Evolutionary conservation across 2,113 vertebrate species (phyloP).

Genomic region (Solea solea): DNA sequence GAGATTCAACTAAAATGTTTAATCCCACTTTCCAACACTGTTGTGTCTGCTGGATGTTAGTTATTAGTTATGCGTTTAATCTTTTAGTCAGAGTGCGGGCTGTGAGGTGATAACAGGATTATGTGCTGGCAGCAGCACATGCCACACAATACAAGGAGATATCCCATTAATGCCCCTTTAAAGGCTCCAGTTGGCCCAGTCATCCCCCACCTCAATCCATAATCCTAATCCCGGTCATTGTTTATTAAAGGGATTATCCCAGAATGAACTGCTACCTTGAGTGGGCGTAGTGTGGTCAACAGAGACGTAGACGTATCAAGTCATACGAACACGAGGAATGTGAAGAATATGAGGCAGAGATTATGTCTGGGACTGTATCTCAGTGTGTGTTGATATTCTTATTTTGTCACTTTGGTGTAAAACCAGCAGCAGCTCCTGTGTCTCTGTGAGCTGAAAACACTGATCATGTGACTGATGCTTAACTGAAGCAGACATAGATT

Average conservation of each 20-base stretch:
- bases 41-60: too few species aligned
- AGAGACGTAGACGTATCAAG: neutral
- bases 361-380: too few species aligned
- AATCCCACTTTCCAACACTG: too few species aligned
- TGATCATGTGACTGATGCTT: too few species aligned
- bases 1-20: too few species aligned
- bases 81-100: neutral
- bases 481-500: too few species aligned
- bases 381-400: too few species aligned
- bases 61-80: too few species aligned
- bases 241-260: constrained; percentile 57
- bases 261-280: constrained; percentile 44
- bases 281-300: constrained; percentile 10
- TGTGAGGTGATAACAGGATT: constrained; percentile 34
- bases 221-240: constrained; percentile 49
- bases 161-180: constrained; percentile 29
- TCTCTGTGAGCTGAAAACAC: too few species aligned
- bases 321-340: neutral
- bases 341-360: too few species aligned
- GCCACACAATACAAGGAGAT: constrained; percentile 27
- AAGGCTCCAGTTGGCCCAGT: constrained; percentile 4
- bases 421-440: too few species aligned
- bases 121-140: constrained; percentile 33
- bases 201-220: constrained; percentile 36
- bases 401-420: too few species aligned